These are phyloP conservation scores for Bombyx huttoni DNA, from an alignment of 2,888 invertebrate species.

Conservation along the genomic window DNA sequence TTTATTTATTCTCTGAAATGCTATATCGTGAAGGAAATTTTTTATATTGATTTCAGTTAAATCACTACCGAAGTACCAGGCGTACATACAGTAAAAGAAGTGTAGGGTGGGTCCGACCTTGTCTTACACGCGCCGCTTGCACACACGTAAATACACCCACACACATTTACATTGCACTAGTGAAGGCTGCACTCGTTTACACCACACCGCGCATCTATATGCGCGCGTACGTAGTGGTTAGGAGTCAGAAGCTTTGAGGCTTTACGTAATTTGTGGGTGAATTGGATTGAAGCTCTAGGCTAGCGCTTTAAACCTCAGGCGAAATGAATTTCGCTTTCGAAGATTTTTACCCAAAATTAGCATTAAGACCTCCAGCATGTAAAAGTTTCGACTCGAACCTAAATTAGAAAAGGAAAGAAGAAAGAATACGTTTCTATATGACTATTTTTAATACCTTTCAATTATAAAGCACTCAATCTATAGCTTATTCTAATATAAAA, in stretches of 20 bases:
- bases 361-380: background rate
- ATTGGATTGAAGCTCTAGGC: conserved; percentile 41
- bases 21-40: background rate
- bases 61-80: conserved; percentile 40
- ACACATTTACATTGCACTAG: conserved; percentile 51
- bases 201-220: conserved; percentile 27
- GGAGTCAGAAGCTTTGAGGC: conserved; percentile 49
- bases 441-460: no score
- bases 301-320: conserved; percentile 27
- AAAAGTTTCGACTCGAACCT: background rate
- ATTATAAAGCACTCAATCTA: no score
- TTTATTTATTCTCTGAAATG: no score
- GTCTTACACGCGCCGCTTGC: conserved; percentile 44
- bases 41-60: conserved; percentile 27
- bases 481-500: no score
- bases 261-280: conserved; percentile 59
- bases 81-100: conserved; percentile 24
- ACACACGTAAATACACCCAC: conserved; percentile 21
- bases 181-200: conserved; percentile 56
- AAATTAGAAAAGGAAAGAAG: background rate
- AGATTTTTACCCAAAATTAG: conserved; percentile 5
- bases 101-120: conserved; percentile 25
- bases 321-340: conserved; percentile 24
- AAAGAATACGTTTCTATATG: background rate
- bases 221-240: conserved; percentile 25